A percentile compares a stretch with the other conserved stretches of the same genome.
Conservation (phyloP, 2,797 vertebrate species). For the Falco peregrinus region DNA sequence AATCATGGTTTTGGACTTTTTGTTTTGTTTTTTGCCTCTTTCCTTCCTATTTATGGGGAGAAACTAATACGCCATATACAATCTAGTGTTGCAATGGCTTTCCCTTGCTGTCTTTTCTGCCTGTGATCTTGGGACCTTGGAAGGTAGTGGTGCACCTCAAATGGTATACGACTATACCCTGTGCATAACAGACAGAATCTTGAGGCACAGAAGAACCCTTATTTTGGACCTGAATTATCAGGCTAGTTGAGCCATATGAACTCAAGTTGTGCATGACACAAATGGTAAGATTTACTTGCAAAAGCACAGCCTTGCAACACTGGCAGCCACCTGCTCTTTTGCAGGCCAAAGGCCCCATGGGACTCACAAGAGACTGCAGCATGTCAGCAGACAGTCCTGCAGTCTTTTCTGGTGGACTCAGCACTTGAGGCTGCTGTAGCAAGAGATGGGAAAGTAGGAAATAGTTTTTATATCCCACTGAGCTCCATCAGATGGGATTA, state of each 20-base stretch:
- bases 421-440: not conserved
- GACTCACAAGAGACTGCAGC: not conserved
- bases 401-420: not conserved
- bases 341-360: not conserved
- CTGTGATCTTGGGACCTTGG: not conserved
- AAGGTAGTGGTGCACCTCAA: not conserved
- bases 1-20: not conserved
- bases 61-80: not conserved
- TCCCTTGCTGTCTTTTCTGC: not conserved
- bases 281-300: not conserved
- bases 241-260: not conserved
- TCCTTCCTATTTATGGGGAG: accelerated
- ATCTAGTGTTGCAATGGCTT: not conserved
- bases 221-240: not conserved
- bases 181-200: not conserved
- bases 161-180: not conserved
- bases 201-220: not conserved
- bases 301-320: not conserved
- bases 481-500: not conserved
- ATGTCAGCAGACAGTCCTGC: not conserved
- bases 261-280: not conserved
- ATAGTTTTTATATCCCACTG: not conserved
- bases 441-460: not conserved
- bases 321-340: not conserved
- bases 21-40: not conserved